Evolutionary conservation across 2,888 invertebrate genomes (phyloP), one percentile per base, ranked within the genome.

Genomic region (Cistogaster globosa): DNA sequence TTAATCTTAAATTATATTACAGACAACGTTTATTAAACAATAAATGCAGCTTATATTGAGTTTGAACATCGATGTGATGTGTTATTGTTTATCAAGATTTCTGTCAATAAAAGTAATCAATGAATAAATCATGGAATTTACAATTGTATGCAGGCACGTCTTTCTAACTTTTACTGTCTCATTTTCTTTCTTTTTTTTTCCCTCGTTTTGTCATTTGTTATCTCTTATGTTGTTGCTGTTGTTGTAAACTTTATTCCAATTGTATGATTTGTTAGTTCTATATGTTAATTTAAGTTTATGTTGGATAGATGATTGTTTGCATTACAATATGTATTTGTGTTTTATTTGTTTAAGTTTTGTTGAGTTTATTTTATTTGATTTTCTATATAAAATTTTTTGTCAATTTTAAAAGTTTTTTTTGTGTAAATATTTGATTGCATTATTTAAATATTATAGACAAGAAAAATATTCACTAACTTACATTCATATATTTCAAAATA

Each of bases 381-480:
- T 76, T 62, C 65, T 67, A 36, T 71, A 69, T 78, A 74, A 53
- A 45, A 71, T 58, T 45, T 78, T 85, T 75, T 79, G 78, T 75
- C 60, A 82, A 79, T 82, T 78, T 60, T 69, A 58, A 71, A 74
- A 75, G 65, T 85, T 82, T 55, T 69, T 69, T 82, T 78, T 65
- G 67, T 82, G 71, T 82, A 82, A 85, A 85, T 85, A 85, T 85
- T 85, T 85, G 85, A 85, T 85, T 85, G 85, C 74, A 82, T 85
- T 85, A 85, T 82, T 85, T 71, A 78, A 82, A 85, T 63, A 75
- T 58, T 62, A 6, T 32, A 32, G 7, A 32, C 2, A 7, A 32
- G 6, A 5, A 32, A 32, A 5, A 32, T n/a, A n/a, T n/a, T 8
- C 32, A 32, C 6, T 5, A 2, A 6, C 8, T 26, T 4, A 26